Conservation (phyloP, 2,113 vertebrate species). For the Triplophysa dalaica region DNA sequence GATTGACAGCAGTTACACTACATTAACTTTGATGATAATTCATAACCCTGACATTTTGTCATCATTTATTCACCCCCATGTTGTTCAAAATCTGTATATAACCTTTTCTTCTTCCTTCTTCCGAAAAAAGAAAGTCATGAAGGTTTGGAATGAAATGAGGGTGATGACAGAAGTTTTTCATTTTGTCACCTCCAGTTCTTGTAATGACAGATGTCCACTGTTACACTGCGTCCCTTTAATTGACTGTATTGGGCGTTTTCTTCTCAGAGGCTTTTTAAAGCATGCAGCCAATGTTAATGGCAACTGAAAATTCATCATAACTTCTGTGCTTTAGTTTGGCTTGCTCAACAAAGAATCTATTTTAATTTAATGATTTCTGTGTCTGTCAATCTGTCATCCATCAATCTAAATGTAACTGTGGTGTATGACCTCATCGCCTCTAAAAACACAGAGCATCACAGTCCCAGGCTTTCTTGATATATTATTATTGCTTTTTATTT, state of each 20-base stretch:
- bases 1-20: neutral
- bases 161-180: neutral
- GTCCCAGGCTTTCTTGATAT: slow-evolving; percentile 3
- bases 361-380: neutral
- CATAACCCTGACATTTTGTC: neutral
- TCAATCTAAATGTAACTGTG: slow-evolving; percentile 20
- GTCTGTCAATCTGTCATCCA: slow-evolving; percentile 19
- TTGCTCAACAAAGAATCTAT: slow-evolving; percentile 31
- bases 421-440: slow-evolving; percentile 28
- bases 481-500: neutral
- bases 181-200: neutral
- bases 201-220: slow-evolving; percentile 21
- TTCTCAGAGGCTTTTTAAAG: slow-evolving; percentile 10
- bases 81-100: too few relatives aligned
- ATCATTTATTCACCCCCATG: too few relatives aligned
- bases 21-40: neutral
- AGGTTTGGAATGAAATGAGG: neutral
- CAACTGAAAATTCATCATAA: slow-evolving; percentile 34
- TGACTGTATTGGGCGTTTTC: slow-evolving; percentile 20
- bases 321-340: slow-evolving; percentile 37
- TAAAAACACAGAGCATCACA: slow-evolving; percentile 23
- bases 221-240: slow-evolving; percentile 5
- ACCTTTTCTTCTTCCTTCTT: too few relatives aligned
- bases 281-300: neutral
- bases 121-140: too few relatives aligned